Evolutionary conservation across 1,140 invertebrate genomes (phyloP).

Genomic region (Drosophila rufa): DNA sequence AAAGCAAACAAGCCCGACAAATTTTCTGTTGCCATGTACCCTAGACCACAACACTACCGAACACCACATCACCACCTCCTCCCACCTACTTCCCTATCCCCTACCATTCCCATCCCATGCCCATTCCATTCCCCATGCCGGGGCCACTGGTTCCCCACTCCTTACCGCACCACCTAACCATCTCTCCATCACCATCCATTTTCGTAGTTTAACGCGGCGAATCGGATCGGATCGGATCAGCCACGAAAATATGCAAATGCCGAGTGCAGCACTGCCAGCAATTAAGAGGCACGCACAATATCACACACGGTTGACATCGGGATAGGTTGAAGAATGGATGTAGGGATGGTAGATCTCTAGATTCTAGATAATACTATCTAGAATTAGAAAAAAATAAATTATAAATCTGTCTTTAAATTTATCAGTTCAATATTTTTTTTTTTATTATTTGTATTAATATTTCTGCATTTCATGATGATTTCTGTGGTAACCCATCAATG

Average conservation of each 20-base stretch:
- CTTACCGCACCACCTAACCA: slow-evolving; percentile 10
- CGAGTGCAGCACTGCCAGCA: slow-evolving; percentile 15
- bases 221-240: slow-evolving; percentile 23
- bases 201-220: slow-evolving; percentile 18
- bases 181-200: slow-evolving; percentile 5
- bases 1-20: slow-evolving; percentile 70
- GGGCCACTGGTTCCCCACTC: slow-evolving; percentile 13
- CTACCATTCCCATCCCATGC: slow-evolving; percentile 13
- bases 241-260: slow-evolving; percentile 55
- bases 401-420: not conserved
- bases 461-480: not conserved
- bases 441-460: not conserved
- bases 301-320: slow-evolving; percentile 12
- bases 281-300: slow-evolving; percentile 49
- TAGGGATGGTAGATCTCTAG: not conserved
- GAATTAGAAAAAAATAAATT: not conserved
- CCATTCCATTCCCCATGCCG: not conserved
- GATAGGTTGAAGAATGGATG: not conserved
- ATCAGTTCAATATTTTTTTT: not conserved
- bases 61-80: slow-evolving; percentile 6
- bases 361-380: not conserved
- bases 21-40: slow-evolving; percentile 63
- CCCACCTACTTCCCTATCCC: slow-evolving; percentile 5
- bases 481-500: not conserved
- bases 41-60: slow-evolving; percentile 25